Conservation (phyloP, 2,797 vertebrate genomes). For the Chrysocyon brachyurus region DNA sequence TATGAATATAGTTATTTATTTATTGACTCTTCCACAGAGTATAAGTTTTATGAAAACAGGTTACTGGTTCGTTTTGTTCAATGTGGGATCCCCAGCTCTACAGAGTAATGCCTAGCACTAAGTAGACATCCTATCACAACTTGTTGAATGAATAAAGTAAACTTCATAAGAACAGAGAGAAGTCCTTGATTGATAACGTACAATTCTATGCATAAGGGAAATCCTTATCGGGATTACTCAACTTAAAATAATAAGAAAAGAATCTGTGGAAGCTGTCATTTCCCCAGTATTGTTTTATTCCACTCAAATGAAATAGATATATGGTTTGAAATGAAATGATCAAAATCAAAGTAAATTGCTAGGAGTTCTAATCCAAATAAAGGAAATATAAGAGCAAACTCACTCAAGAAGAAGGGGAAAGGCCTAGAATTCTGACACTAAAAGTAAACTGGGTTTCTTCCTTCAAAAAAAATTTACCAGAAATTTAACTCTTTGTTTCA, state of each 20-base stretch:
- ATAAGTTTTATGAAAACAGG: background rate
- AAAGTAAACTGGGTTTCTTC: background rate
- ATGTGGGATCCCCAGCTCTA: background rate
- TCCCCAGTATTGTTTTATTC: background rate
- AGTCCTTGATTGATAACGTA: background rate
- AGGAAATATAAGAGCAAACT: background rate
- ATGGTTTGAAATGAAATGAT: background rate
- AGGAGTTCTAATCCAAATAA: background rate
- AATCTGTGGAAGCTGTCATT: background rate
- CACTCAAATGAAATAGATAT: background rate
- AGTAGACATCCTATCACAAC: background rate
- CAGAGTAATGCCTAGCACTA: background rate
- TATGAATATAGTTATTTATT: background rate
- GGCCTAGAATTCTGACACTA: background rate
- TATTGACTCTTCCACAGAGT: background rate
- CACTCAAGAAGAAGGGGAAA: background rate
- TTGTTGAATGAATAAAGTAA: background rate
- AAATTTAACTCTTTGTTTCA: slow-evolving; percentile 12
- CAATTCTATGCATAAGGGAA: background rate
- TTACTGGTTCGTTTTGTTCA: background rate
- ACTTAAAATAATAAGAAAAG: background rate
- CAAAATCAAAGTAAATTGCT: background rate
- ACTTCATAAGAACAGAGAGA: background rate
- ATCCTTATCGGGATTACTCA: background rate
- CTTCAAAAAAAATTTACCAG: background rate